Conservation (phyloP, 2,797 vertebrate genomes). For the Tapera naevia region DNA sequence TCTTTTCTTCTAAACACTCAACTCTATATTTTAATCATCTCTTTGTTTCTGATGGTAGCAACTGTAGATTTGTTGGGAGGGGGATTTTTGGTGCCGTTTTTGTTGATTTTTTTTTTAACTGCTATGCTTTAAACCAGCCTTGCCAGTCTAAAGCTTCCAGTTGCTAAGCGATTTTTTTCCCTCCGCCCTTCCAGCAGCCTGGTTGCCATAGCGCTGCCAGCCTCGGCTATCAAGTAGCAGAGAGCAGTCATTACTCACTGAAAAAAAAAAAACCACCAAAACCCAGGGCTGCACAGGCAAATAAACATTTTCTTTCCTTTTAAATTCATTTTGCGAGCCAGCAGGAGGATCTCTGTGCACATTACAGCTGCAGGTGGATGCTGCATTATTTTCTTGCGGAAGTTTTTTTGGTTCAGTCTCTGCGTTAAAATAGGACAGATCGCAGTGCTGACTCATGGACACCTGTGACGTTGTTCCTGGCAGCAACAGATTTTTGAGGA, state of each 20-base stretch:
- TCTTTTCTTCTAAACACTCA: neutral
- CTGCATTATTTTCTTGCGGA: neutral
- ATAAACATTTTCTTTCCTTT: slow-evolving; percentile 46
- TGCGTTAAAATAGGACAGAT: neutral
- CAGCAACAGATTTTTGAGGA: neutral
- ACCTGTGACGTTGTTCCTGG: neutral
- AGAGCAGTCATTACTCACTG: slow-evolving; percentile 69
- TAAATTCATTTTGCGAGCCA: neutral
- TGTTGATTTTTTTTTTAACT: neutral
- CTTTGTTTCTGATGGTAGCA: neutral
- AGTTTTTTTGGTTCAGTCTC: neutral
- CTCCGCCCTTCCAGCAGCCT: slow-evolving; percentile 65
- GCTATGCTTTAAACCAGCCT: slow-evolving; percentile 66
- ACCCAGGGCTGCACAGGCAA: slow-evolving; percentile 35
- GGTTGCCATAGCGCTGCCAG: slow-evolving; percentile 79
- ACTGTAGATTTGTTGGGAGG: neutral
- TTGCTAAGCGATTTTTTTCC: slow-evolving; percentile 76
- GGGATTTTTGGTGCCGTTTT: neutral
- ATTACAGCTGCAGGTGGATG: rapidly evolving
- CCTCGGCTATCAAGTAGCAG: slow-evolving; percentile 74
- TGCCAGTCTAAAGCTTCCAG: slow-evolving; percentile 74
- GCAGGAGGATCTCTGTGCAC: neutral
- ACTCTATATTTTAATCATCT: neutral
- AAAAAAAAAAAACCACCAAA: neutral
- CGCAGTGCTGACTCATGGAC: slow-evolving; percentile 58